phyloP scores from a whole-genome alignment of 2,113 vertebrate species.

The Spermophilus dauricus region DNA sequence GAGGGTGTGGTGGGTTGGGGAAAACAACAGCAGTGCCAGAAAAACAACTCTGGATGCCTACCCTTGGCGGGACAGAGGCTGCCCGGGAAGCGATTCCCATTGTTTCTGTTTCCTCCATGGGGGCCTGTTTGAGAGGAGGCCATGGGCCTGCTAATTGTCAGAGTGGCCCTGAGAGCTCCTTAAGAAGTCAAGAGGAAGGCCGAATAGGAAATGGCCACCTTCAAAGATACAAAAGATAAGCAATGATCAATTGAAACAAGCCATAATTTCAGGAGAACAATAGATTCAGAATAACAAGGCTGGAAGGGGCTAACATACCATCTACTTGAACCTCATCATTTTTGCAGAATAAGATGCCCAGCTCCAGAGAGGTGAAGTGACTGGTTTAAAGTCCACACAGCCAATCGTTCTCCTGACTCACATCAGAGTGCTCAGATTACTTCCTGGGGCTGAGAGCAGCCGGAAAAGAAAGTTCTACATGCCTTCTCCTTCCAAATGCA shows the following conservation, averaged over 20 bases:
- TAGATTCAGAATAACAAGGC: background rate
- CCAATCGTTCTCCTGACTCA: background rate
- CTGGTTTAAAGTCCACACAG: background rate
- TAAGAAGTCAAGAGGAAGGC: background rate
- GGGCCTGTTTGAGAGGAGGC: background rate
- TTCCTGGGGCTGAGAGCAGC: background rate
- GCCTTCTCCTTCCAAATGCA: background rate
- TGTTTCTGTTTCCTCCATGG: conserved; percentile 58
- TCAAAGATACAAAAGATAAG: background rate
- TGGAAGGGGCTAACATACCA: accelerated
- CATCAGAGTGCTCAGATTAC: background rate
- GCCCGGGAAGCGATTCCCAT: background rate
- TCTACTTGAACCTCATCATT: background rate
- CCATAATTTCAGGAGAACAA: background rate
- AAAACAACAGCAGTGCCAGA: background rate
- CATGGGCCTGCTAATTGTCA: background rate
- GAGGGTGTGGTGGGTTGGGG: background rate
- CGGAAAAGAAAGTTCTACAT: accelerated
- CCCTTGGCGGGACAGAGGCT: background rate
- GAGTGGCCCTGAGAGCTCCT: background rate
- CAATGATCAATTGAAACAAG: background rate
- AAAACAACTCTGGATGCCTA: background rate
- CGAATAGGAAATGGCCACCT: background rate
- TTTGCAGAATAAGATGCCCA: background rate
- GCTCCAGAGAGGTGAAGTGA: background rate